A percentile compares a stretch with the other conserved stretches of the same genome.
Evolutionary conservation across 2,113 vertebrate genomes (phyloP).

Genomic region (Neolamprologus sp.): DNA sequence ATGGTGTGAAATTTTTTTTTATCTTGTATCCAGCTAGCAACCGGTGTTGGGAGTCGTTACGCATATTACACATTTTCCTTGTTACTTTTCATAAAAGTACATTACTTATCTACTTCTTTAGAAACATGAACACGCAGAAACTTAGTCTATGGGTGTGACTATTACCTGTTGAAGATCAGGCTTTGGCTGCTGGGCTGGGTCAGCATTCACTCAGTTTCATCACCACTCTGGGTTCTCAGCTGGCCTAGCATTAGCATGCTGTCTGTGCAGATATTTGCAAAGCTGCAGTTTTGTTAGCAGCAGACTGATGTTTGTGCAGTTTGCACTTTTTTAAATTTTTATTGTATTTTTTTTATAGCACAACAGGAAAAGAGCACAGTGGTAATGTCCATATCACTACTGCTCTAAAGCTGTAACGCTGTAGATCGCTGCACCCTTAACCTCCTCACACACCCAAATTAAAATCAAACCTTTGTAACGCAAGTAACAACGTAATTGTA

Average conservation of each 20-base stretch:
- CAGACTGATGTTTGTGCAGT: neutral
- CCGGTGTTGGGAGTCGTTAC: neutral
- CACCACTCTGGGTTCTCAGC: neutral
- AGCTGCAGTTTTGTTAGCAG: neutral
- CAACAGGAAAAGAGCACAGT: neutral
- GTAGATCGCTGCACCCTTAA: neutral
- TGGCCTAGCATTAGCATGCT: neutral
- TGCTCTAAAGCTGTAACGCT: neutral
- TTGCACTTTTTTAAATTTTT: fast-evolving
- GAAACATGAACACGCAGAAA: neutral
- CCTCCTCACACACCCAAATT: neutral
- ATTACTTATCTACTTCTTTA: neutral
- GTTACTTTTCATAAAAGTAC: neutral
- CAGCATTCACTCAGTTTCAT: neutral
- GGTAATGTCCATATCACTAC: neutral
- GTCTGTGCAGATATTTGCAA: neutral
- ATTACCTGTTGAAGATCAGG: neutral
- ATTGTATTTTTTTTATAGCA: neutral
- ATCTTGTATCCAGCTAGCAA: neutral
- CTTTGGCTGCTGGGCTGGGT: neutral
- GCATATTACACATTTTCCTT: neutral
- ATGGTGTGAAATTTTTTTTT: neutral
- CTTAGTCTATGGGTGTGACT: neutral
- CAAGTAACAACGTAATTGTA: neutral
- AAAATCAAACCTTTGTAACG: neutral